phyloP scores from a whole-genome alignment of 2,888 invertebrate species.

The Lasioglossum figueresi region DNA sequence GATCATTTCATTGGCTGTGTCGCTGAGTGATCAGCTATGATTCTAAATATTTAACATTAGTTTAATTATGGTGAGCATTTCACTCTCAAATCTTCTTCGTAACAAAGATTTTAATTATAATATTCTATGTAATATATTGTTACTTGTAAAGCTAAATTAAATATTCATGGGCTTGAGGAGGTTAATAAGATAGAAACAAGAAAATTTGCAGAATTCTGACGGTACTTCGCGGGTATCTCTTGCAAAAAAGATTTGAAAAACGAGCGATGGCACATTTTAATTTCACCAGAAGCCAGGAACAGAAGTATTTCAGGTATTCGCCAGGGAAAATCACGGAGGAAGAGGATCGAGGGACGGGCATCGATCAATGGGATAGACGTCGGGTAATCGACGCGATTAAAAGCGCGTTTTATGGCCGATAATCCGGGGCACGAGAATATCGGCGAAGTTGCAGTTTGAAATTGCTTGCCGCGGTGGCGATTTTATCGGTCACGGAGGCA shows the following conservation, averaged over 20 bases:
- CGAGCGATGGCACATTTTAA: background rate
- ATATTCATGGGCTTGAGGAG: background rate
- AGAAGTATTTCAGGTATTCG: background rate
- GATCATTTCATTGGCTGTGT: background rate
- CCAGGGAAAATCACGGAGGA: background rate
- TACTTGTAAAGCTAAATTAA: background rate
- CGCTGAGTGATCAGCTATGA: background rate
- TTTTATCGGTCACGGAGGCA: slow-evolving; percentile 5
- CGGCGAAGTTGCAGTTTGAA: background rate
- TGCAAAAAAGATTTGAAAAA: background rate
- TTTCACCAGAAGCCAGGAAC: background rate
- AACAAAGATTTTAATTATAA: background rate
- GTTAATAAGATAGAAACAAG: no score
- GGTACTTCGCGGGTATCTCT: background rate
- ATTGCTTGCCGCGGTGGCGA: background rate
- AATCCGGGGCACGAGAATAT: background rate
- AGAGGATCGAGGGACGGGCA: background rate
- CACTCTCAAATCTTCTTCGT: background rate
- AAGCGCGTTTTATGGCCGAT: slow-evolving; percentile 3
- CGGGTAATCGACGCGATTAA: background rate
- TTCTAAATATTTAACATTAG: background rate
- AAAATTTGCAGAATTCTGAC: background rate
- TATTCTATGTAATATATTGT: background rate
- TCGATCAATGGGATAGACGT: background rate
- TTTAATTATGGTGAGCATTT: background rate